Evolutionary conservation across 2,888 invertebrate genomes (phyloP), one percentile per base, ranked within the genome.

Genomic region (Acrobasis consociella): DNA sequence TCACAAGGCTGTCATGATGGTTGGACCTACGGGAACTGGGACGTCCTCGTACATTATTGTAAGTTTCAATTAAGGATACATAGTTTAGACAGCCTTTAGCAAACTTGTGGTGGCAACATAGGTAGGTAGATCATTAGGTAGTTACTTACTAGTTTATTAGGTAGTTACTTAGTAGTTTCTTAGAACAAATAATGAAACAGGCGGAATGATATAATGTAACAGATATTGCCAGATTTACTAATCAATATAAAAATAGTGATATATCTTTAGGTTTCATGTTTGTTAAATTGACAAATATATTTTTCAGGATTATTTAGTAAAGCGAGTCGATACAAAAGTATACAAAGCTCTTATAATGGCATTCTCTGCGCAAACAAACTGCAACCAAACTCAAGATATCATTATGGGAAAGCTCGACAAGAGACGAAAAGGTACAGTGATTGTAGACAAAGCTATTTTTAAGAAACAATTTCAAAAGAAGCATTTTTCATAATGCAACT

Each of bases 11-110:
- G 93, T 97, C 53, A 95, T 99, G 93, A 94, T 98, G 83, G 96
- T 98, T 0, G 99, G 99, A 0, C 98, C 98, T 0, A 98, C 99
- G 0, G 98, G 99, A 46, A 99, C 99, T 0, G 99, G 99, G 63
- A 99, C 99, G 87, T 97, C 98, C 8, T 96, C 96, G 56, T 98
- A 98, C 72, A 95, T 96, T 16, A 96, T 96, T 77, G 95, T 95
- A 82, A 87, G 91, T 82, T 10, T 52, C 49, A 42, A 22, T 22
- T 22, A 22, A 22, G 22, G 1, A 22, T 22, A 22, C 22, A 2
- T 2, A 22, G 22, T 22, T 22, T 22, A 22, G 22, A 22, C 3
- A 22, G 22, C 3, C 22, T 22, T 22, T 22, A 22, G n/a, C n/a
- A n/a, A n/a, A n/a, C 1, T 22, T 22, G 22, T 22, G 22, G 22